Base-by-base conservation (phyloP, 23 tunicate genomes). In the Styela plicata region DNA sequence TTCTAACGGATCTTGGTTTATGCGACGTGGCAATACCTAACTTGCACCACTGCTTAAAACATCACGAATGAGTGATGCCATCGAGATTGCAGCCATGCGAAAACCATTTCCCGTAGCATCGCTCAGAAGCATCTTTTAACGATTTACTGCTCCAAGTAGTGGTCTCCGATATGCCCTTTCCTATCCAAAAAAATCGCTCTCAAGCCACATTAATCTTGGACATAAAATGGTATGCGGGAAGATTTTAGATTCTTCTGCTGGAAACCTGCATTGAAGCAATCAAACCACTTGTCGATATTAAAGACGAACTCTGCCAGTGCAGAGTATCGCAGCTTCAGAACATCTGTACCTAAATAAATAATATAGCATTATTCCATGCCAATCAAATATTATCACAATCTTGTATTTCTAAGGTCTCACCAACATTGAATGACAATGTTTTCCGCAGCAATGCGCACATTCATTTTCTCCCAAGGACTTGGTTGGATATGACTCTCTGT, bases 1-100 rank as follows among this genome's bases (percentile, higher is more conserved):
- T 64, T 79, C 83, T 31, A 79, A 10, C 13, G 83, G 73, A 34
- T 79, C 83, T 62, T 79, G 73, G 33, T 79, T 79, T 19, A 79
- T 79, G 24, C 74, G 30, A 17, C 83, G 74, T 23, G 77, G 34
- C 7, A 71, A 32, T 3, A 71, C 36, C 5, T 25, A 25, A 13
- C 33, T n/a, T 7, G 83, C 83, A 24, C 83, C 73, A 28, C 73
- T 63, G 29, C 24, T 37, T 10, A 79, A 31, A 63, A 25, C 24
- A 20, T 10, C 32, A n/a, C 65, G 62, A n/a, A 79, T 73, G 21
- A 79, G 10, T 7, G 74, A 78, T 7, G 67, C 30, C 83, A 79
- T 79, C 16, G 83, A 79, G 13, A 44, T 23, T 2, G 83, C 17
- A 17, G 83, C 83, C 62, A 63, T 79, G 2, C 26, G 78, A 25